Evolutionary conservation across 35 echinoderm and acorn worm genomes (phyloP).

Genomic region (Apostichopus californicus): DNA sequence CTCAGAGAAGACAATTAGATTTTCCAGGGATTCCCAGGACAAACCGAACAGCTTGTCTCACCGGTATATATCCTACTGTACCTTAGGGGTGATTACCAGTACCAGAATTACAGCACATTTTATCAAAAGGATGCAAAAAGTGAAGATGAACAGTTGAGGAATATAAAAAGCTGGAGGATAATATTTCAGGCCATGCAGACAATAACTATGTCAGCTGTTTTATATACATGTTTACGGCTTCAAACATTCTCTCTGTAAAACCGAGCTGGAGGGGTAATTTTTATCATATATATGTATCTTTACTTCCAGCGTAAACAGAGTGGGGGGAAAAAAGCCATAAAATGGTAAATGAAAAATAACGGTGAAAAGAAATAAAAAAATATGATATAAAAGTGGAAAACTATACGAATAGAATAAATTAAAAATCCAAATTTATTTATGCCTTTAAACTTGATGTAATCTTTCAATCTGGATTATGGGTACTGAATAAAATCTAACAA

Average conservation of each 20-base stretch:
- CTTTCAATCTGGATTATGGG: too few species aligned
- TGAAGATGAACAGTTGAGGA: not conserved
- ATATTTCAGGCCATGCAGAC: not conserved
- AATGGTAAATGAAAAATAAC: not conserved
- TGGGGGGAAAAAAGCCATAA: too few species aligned
- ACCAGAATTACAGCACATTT: not conserved
- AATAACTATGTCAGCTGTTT: not conserved
- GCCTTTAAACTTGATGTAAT: too few species aligned
- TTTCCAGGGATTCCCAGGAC: not conserved
- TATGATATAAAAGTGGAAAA: not conserved
- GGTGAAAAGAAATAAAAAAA: not conserved
- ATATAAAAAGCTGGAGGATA: not conserved
- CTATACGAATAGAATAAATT: too few species aligned
- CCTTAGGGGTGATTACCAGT: not conserved
- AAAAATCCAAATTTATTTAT: too few species aligned
- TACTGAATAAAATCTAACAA: too few species aligned
- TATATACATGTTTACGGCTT: not conserved
- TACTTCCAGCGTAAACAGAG: too few species aligned
- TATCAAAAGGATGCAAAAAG: not conserved
- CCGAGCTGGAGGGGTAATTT: not conserved
- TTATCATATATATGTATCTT: too few species aligned
- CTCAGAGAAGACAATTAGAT: not conserved
- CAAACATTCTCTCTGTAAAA: not conserved
- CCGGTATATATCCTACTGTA: not conserved
- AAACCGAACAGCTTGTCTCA: not conserved